Base-by-base conservation (phyloP, 2,113 vertebrate genomes). In the Bubo scandiacus region DNA sequence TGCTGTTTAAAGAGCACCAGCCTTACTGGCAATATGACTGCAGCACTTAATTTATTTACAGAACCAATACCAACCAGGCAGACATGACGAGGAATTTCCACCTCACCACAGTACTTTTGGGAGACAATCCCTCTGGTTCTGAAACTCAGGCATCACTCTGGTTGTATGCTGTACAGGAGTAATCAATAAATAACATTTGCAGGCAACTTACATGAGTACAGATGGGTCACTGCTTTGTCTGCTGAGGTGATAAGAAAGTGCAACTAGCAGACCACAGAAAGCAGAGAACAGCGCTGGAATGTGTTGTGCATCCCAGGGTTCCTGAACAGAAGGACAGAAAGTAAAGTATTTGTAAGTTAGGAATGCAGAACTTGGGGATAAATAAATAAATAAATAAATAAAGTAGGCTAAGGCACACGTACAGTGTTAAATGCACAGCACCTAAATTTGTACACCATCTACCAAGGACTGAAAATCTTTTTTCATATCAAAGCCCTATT, bases 201-300 rank as follows among this genome's bases (percentile, higher is more conserved):
- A 81, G 45, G 49, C 43, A 71, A 98, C 99, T 99, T 98, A 99
- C 99, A 99, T 95, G 36, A 99, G 98, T 43, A 99, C 98, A 7
- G 99, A 98, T 2, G 99, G 99, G 91, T 99, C 99, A 8, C 99
- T 99, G 98, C 99, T 99, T 97, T 99, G 99, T 77, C 99, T 98
- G 96, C 99, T 99, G 88, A 99, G 99, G 91, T 99, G 99, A 94
- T 99, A 99, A 55, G 99, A 99, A 93, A 99, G 98, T 6, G 99
- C 98, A 43, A 99, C 99, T 88, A 99, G 90, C 90, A 99, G 98
- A 59, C 99, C 99, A 96, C 99, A 99, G 98, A 99, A 99, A 80
- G 98, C 98, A 49, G 99, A 99, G 77, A 99, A 99, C 80, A 99
- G 97, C 0, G 99, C 99, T 3, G 99, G 99, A 63, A 99, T 99